A percentile compares a stretch with the other conserved stretches of the same genome.
Evolutionary conservation across 1,140 invertebrate genomes (phyloP).

Genomic region (Teleogryllus occipitalis): DNA sequence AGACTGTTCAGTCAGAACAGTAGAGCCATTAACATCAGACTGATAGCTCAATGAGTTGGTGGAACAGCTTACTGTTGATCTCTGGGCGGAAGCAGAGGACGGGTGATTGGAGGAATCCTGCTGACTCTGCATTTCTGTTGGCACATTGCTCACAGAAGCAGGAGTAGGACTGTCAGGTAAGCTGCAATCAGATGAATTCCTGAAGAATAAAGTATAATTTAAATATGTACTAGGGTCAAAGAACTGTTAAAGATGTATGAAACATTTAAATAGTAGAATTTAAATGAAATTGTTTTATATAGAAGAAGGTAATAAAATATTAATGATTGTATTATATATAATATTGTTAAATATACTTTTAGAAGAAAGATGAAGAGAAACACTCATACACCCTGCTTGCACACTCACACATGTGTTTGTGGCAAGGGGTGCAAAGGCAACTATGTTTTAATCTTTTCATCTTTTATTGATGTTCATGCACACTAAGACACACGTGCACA

Average conservation of each 20-base stretch:
- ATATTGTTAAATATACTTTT: too few species aligned
- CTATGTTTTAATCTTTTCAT: too few species aligned
- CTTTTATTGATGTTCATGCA: too few species aligned
- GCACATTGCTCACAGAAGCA: background rate
- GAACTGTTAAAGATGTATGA: too few species aligned
- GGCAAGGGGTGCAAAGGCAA: too few species aligned
- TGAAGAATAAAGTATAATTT: background rate
- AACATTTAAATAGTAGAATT: background rate
- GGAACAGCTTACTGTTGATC: background rate
- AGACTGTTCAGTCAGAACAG: background rate
- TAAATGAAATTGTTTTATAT: background rate
- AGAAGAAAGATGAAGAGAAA: too few species aligned
- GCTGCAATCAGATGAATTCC: constrained; percentile 14
- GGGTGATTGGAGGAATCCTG: background rate
- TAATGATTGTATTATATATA: too few species aligned
- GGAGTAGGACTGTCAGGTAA: constrained; percentile 6
- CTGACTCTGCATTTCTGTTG: background rate
- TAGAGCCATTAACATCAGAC: constrained; percentile 11
- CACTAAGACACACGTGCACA: too few species aligned
- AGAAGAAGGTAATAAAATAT: background rate
- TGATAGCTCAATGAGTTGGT: constrained; percentile 6
- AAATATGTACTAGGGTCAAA: background rate
- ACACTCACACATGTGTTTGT: too few species aligned
- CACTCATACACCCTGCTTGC: too few species aligned
- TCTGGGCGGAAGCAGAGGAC: background rate